A percentile compares a stretch with the other conserved stretches of the same genome.
Conservation (phyloP, 1,140 invertebrate genomes). For the Tetragnatha versicolor region DNA sequence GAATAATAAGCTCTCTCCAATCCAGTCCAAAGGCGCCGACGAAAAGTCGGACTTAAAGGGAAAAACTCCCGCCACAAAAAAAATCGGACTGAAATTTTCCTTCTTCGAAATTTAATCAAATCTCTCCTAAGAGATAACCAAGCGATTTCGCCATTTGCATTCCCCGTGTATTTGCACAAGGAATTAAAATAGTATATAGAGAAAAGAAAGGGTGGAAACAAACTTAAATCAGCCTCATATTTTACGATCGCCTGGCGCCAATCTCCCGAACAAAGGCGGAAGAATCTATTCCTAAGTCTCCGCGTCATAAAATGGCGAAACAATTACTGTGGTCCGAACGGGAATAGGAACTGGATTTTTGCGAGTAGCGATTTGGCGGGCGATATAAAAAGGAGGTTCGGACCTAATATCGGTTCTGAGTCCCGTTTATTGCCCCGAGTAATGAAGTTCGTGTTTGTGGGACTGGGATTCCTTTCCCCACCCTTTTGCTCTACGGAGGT, state of each 20-base stretch:
- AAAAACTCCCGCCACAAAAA: conserved; percentile 1
- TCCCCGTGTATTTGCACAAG: conserved; percentile 34
- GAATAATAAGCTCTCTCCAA: background rate
- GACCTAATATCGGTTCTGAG: conserved; percentile 45
- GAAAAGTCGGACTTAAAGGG: background rate
- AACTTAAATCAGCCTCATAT: background rate
- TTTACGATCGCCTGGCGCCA: conserved; percentile 37
- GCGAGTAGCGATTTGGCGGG: conserved; percentile 31
- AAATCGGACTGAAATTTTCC: background rate
- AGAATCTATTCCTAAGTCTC: conserved; percentile 41
- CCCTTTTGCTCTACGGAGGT: background rate
- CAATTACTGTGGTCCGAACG: conserved; percentile 43
- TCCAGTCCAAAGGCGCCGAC: background rate
- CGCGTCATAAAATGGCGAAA: conserved; percentile 45
- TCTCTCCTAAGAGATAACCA: background rate
- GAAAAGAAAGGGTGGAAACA: background rate
- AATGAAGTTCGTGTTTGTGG: conserved; percentile 53
- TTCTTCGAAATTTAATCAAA: conserved; percentile 22
- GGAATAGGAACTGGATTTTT: conserved; percentile 25
- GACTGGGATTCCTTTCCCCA: conserved; percentile 21
- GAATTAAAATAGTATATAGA: conserved; percentile 41
- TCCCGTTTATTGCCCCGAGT: conserved; percentile 39
- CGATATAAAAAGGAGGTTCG: conserved; percentile 39
- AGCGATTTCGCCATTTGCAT: background rate
- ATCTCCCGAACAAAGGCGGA: conserved; percentile 17